Base-by-base conservation (phyloP, 92 coral and sea anemone species). In the Porites lobata region DNA sequence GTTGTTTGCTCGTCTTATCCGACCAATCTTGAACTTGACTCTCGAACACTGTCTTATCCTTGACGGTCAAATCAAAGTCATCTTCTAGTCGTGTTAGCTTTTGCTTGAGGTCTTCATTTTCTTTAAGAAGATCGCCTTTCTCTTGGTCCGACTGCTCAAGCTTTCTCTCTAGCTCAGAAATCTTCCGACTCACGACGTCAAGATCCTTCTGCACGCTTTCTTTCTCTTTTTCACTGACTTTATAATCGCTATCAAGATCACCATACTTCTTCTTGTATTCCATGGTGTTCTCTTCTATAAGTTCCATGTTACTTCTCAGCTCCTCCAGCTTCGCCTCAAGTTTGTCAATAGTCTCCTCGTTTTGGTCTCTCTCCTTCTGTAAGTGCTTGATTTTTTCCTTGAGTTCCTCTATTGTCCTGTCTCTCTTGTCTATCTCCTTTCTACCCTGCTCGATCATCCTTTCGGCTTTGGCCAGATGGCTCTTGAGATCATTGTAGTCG, bases 191-290 rank as follows among this genome's bases (percentile, higher is more conserved):
- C 47, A 84, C 81, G 77, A 61, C 76, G 56, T 91, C 89, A 14
- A 91, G 85, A 50, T 95, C 98, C 26, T 85, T 73, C 69, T 92
- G 69, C 14, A 91, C 92, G 26, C 90, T 77, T 69, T 95, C 96
- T 22, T 91, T 93, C 85, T 95, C 98, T 8, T 86, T 91, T 38
- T 85, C 87, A 66, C 86, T 86, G 86, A 69, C 86, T 73, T 88
- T 91, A 88, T 90, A 91, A 53, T 95, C 96, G 76, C 93, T 90
- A 53, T 95, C 98, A 66, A 95, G 84, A 80, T 95, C 98, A 52
- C 94, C 93, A 63, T 88, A 82, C 43, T 83, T 89, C 18, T 59
- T 85, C 69, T 86, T 89, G 9, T 74, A 59, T 52, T 93, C 94
- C 11, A 91, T 74, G 24, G 85, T 79, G 61, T 76, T 82, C 76